A percentile compares a stretch with the other conserved stretches of the same genome.
These are phyloP conservation scores for Eristalinus aeneus DNA, from an alignment of 2,888 invertebrate species.

Conservation along the genomic window DNA sequence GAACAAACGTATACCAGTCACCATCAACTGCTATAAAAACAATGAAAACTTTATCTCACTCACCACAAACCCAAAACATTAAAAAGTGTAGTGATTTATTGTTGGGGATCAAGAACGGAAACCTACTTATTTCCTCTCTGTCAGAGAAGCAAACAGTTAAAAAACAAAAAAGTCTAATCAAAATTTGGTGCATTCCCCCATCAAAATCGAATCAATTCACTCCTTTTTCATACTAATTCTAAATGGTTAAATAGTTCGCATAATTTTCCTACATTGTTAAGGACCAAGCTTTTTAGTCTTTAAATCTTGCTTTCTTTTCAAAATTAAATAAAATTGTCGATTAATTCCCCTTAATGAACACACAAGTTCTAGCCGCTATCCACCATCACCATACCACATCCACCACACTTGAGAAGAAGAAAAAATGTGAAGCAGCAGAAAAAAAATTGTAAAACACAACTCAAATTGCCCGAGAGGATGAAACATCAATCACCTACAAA, in stretches of 20 bases:
- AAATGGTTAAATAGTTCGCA: not conserved
- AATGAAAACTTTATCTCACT: not conserved
- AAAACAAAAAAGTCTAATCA: too few relatives aligned
- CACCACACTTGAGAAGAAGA: conserved; percentile 11
- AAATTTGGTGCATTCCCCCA: too few relatives aligned
- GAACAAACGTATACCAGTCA: too few relatives aligned
- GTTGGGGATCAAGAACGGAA: conserved; percentile 11
- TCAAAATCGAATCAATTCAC: too few relatives aligned
- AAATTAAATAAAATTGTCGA: not conserved
- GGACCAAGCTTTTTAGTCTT: not conserved
- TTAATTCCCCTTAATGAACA: conserved; percentile 6
- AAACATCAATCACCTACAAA: conserved; percentile 60
- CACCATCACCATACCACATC: conserved; percentile 3
- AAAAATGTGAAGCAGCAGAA: not conserved
- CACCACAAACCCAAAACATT: too few relatives aligned
- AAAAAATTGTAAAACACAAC: conserved; percentile 11
- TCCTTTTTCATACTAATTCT: too few relatives aligned
- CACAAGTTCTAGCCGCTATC: not conserved
- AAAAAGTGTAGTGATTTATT: too few relatives aligned
- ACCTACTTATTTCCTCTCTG: not conserved
- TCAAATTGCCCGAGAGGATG: conserved; percentile 21
- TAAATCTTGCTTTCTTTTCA: not conserved
- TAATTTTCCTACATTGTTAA: conserved; percentile 6
- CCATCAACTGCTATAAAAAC: not conserved
- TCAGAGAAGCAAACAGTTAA: too few relatives aligned